Conservation (phyloP, 2,888 invertebrate species). For the Drosophila nigritarsus region DNA sequence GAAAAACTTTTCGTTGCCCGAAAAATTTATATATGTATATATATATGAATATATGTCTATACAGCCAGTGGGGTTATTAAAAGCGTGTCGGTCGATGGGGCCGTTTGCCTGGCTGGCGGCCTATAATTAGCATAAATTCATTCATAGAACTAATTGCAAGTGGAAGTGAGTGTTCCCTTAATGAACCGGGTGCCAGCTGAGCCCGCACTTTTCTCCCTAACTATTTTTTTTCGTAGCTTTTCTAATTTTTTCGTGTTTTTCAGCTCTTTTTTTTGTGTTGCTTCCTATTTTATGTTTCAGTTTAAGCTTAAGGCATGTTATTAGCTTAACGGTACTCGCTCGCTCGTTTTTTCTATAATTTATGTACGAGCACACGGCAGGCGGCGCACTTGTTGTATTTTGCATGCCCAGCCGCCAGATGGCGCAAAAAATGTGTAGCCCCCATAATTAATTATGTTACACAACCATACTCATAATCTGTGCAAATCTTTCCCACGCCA, state of each 20-base stretch:
- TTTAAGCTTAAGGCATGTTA: constrained; percentile 63
- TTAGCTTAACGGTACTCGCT: constrained; percentile 70
- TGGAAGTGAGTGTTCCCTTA: constrained; percentile 72
- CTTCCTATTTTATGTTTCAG: constrained; percentile 50
- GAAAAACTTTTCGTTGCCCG: constrained; percentile 46
- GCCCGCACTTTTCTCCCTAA: constrained; percentile 44
- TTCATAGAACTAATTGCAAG: constrained; percentile 76
- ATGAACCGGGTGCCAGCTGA: constrained; percentile 60
- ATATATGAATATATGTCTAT: background rate
- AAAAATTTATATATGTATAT: constrained; percentile 28
- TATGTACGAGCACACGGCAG: constrained; percentile 71
- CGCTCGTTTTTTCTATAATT: constrained; percentile 61
- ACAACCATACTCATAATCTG: constrained; percentile 41
- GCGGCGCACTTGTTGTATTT: constrained; percentile 64
- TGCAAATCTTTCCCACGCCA: constrained; percentile 67
- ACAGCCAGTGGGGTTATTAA: constrained; percentile 63
- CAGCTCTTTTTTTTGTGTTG: background rate
- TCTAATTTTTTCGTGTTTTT: background rate
- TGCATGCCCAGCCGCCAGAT: constrained; percentile 59
- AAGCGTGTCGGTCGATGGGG: constrained; percentile 72
- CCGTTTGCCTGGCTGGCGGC: constrained; percentile 42
- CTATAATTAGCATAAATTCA: constrained; percentile 79
- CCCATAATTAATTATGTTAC: constrained; percentile 76
- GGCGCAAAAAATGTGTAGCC: constrained; percentile 46
- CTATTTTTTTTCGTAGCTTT: constrained; percentile 10